phyloP scores from a whole-genome alignment of 2,113 vertebrate species.

The Ceratotherium simum region DNA sequence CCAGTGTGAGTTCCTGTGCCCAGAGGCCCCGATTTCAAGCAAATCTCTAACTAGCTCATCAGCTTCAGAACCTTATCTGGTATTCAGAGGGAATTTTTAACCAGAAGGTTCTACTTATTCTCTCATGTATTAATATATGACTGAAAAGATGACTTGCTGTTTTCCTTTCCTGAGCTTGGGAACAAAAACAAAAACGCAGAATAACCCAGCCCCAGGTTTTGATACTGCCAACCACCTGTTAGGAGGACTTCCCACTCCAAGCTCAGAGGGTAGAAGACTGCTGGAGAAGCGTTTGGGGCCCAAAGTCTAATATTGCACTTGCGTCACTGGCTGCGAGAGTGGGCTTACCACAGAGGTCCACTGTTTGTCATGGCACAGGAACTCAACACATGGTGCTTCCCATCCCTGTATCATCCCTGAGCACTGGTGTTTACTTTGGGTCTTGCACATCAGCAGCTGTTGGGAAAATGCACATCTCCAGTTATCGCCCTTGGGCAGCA shows the following conservation, averaged over 20 bases:
- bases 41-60: background rate
- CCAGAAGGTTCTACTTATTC: background rate
- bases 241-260: background rate
- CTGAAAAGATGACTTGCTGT: conserved; percentile 51
- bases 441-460: background rate
- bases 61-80: background rate
- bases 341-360: conserved; percentile 4
- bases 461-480: conserved; percentile 43
- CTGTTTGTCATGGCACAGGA: conserved; percentile 58
- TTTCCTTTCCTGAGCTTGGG: conserved; percentile 56
- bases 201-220: background rate
- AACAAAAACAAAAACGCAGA: conserved; percentile 33
- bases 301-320: background rate
- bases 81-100: background rate
- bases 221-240: conserved; percentile 55
- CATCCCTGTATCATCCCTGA: background rate
- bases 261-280: conserved; percentile 45
- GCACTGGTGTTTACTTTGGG: conserved; percentile 50
- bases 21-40: background rate
- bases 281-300: background rate
- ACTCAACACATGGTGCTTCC: background rate
- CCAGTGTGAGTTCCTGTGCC: rapidly evolving
- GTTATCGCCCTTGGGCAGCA: too few species aligned
- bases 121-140: background rate
- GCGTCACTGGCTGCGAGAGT: background rate